Conservation (phyloP, 2,888 invertebrate genomes). For the Chloromyia formosa region DNA sequence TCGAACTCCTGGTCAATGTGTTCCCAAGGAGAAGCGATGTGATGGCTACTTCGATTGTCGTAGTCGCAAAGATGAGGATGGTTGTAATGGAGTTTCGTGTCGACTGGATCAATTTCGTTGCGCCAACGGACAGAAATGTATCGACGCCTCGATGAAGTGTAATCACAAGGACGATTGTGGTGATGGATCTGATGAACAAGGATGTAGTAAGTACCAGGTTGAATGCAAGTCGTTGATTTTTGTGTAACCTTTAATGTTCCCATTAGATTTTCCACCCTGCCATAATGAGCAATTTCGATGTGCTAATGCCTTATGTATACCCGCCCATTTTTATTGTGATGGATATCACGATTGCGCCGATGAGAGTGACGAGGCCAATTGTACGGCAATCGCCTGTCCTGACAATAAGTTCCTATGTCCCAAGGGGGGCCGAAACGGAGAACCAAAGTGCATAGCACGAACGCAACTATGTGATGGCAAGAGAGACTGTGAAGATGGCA, state of each 20-base stretch:
- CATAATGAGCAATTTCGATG: slow-evolving; percentile 92
- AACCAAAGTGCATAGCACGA: slow-evolving; percentile 87
- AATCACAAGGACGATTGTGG: slow-evolving; percentile 92
- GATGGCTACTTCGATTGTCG: slow-evolving; percentile 91
- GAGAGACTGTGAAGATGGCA: slow-evolving; percentile 88
- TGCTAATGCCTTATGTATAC: slow-evolving; percentile 92
- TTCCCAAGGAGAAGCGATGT: slow-evolving; percentile 88
- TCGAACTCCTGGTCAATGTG: slow-evolving; percentile 76
- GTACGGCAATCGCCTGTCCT: slow-evolving; percentile 86
- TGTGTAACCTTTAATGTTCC: no score
- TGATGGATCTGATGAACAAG: slow-evolving; percentile 89
- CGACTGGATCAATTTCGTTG: slow-evolving; percentile 88
- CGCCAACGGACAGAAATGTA: slow-evolving; percentile 80
- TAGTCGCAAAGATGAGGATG: slow-evolving; percentile 81
- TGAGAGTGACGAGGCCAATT: slow-evolving; percentile 88
- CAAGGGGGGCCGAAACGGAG: slow-evolving; percentile 74
- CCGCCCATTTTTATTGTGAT: slow-evolving; percentile 80
- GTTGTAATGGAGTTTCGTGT: slow-evolving; percentile 76
- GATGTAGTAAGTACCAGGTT: slow-evolving; percentile 82
- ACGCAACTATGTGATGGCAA: slow-evolving; percentile 91
- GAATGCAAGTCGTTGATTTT: no score
- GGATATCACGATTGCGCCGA: slow-evolving; percentile 92
- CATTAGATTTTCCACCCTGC: slow-evolving; percentile 84
- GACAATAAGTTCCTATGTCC: slow-evolving; percentile 92
- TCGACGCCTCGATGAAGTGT: slow-evolving; percentile 80